Conservation (phyloP, 2,113 vertebrate species). For the Ciconia stormi region DNA sequence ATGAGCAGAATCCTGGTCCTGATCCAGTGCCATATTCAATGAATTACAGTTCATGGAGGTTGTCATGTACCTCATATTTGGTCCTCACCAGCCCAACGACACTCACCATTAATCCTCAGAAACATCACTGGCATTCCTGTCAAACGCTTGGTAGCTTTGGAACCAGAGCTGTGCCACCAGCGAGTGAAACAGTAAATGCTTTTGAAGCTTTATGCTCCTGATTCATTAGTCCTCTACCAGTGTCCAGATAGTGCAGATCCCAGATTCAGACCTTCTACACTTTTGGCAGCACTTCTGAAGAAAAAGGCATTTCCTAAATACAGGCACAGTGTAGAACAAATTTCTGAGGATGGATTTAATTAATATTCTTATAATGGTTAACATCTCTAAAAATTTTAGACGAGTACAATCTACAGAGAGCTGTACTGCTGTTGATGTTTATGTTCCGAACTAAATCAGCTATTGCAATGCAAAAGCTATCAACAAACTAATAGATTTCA, state of each 20-base stretch:
- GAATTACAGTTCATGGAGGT: neutral
- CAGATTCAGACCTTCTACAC: neutral
- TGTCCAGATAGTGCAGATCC: neutral
- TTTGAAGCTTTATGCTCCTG: neutral
- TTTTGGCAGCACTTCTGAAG: neutral
- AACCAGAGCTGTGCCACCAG: neutral
- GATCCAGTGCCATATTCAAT: neutral
- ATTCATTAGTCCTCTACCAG: neutral
- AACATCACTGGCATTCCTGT: neutral
- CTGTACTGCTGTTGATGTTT: neutral
- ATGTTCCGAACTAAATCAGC: neutral
- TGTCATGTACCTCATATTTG: neutral
- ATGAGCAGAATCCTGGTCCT: neutral
- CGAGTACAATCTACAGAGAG: neutral
- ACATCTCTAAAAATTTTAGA: neutral
- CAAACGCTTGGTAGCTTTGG: neutral
- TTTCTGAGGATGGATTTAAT: neutral
- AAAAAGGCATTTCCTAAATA: neutral
- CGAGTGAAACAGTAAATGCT: neutral
- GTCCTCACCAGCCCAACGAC: neutral
- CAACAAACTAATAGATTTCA: neutral
- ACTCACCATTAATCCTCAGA: neutral
- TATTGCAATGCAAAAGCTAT: neutral
- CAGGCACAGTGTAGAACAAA: neutral
- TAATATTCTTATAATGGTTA: neutral